A percentile compares a stretch with the other conserved stretches of the same genome.
Conservation (phyloP, 2,113 vertebrate genomes). For the Brienomyrus longianalis region DNA sequence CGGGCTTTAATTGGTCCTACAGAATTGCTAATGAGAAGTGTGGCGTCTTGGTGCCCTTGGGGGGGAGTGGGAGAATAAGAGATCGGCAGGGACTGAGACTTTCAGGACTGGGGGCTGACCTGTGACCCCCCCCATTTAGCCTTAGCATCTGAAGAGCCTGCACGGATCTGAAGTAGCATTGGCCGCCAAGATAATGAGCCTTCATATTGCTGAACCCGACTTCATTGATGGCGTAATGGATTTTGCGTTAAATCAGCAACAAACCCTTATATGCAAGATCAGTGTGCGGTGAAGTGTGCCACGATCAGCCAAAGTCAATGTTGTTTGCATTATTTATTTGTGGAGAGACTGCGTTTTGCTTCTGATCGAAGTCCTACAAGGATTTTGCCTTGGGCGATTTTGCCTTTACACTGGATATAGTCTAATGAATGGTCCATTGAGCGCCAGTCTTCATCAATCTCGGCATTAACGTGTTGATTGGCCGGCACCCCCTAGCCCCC, state of each 20-base stretch:
- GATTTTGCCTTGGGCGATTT: background rate
- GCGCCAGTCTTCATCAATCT: background rate
- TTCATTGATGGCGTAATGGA: background rate
- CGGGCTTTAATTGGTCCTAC: background rate
- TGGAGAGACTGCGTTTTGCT: background rate
- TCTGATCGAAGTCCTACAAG: constrained; percentile 4
- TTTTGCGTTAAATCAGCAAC: background rate
- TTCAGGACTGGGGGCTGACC: constrained; percentile 45
- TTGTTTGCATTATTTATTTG: constrained; percentile 11
- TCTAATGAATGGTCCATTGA: background rate
- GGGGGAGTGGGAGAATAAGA: background rate
- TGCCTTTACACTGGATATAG: background rate
- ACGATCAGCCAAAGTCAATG: background rate
- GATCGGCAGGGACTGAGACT: constrained; percentile 8
- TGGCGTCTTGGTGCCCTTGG: background rate
- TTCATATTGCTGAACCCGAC: too few relatives aligned
- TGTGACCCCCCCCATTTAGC: constrained; percentile 50
- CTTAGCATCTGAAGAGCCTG: constrained; percentile 33
- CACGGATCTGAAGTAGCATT: background rate
- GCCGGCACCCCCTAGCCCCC: background rate
- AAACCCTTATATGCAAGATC: background rate
- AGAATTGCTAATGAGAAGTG: background rate
- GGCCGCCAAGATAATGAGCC: background rate
- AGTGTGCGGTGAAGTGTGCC: background rate
- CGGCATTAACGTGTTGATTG: background rate